Base-by-base conservation (phyloP, 2,888 invertebrate species). In the Heteromyza rotundicornis region DNA sequence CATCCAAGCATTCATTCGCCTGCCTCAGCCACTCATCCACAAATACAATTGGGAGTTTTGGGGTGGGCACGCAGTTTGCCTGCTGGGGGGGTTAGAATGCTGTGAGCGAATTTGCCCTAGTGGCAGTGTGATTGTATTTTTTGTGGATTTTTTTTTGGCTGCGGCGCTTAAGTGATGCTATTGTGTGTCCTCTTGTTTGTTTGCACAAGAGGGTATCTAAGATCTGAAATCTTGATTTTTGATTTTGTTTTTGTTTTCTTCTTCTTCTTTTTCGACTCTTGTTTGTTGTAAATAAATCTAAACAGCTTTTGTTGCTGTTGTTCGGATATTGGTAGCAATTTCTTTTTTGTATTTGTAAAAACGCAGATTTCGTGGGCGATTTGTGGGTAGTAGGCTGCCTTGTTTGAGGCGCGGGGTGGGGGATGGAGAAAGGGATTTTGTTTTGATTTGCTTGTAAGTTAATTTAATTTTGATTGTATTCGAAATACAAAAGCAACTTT, bases 251-350 rank as follows among this genome's bases (percentile, higher is more conserved):
- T 69, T 69, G 73, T 71, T 71, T 65, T 63, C 27, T 10, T 7
- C 10, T 27, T n/a, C 3, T 40, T 7, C 40, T 3, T 2, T 74
- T 72, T 75, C 71, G n/a, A n/a, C 71, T 75, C 69, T 64, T 69
- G 69, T 71, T 68, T 69, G 63, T 65, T 71, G 74, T 74, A 71
- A 75, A 70, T 75, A 75, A 75, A 73, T 72, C 70, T 66, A 59
- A 22, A 63, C 62, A 62, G 71, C 72, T 65, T 72, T 72, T 67
- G 65, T 68, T 66, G 69, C 60, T 65, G 62, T 68, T 68, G 64
- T 65, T 70, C 2, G 47, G 19, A 47, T 70, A 66, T 69, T 65
- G 63, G 36, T 35, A 50, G 40, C 51, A 47, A 22, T 40, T 61
- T 52, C 19, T 24, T 14, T 32, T 3, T 52, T 52, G 32, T 32